Evolutionary conservation across 2,797 vertebrate genomes (phyloP), one percentile per base, ranked within the genome.

Genomic region (Oryzias dopingdopingensis): DNA sequence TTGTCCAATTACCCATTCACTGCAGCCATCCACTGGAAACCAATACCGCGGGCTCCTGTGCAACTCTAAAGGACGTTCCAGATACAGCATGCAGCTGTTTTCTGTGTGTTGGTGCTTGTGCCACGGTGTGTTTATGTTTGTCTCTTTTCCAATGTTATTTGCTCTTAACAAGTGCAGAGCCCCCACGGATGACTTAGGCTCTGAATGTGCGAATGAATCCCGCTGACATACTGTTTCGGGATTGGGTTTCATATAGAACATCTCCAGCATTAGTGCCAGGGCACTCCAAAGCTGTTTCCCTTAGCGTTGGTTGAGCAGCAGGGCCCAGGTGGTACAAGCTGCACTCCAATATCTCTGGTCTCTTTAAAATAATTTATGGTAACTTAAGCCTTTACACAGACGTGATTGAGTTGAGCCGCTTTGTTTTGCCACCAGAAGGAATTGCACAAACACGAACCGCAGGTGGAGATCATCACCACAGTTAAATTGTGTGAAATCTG

Each of bases 1-100:
- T 74, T 52, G 55, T 76, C 76, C 72, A 86, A 89, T 88, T 84
- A 84, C 65, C 71, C 63, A 62, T 83, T 76, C 67, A 75, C 77
- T 71, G 77, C 63, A 63, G 51, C 44, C 59, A 71, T 84, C 62
- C 59, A 59, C 64, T 82, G 74, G 75, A 85, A 87, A 86, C 74
- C 79, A 80, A 84, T 82, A 84, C 83, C 79, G 20, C 72, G 32
- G 70, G 43, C 62, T 81, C 52, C 67, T 51, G 70, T 70, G 56
- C 59, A 60, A 55, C 49, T 65, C 72, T 63, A 74, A 79, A 84
- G 66, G 71, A 75, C 82, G 74, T 80, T 74, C 67, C 76, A 72
- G 58, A 65, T 63, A 57, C 63, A 62, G 51, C 61, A 26, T 58
- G 66, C 79, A 82, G 76, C 87, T 87, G 83, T 74, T 84, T 64